Evolutionary conservation across 2,888 invertebrate species (phyloP), one percentile per base, ranked within the genome.

Genomic region (Scaptomyza tumidula): DNA sequence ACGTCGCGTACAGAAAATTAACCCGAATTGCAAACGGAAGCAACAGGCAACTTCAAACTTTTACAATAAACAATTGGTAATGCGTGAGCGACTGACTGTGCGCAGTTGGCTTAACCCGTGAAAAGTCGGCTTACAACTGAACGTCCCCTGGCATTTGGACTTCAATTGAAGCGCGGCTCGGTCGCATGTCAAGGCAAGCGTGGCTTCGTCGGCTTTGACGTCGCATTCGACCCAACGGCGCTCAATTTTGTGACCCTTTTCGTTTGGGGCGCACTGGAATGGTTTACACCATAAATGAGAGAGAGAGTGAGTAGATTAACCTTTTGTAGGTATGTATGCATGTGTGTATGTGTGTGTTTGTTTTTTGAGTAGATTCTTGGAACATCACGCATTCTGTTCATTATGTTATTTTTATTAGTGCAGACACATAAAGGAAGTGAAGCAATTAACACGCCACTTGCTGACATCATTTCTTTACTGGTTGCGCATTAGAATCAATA

Each of bases 51-150:
- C 45, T 53, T 48, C 19, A 39, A 64, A 58, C 48, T 50, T 29
- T 9, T 49, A 48, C 48, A 44, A 55, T 45, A 55, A 46, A 59
- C 58, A 66, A 79, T 64, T 75, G 59, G 39, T 54, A 60, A 52
- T 71, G 79, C 71, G 75, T 77, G 71, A 55, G 50, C 60, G 49
- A 35, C 53, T 45, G 49, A 35, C 53, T 45, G 61, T 49, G 66
- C 63, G 66, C 49, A 44, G 53, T 59, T 55, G 68, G 68, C 68
- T 80, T 79, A 82, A 78, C 79, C 72, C 80, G 75, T 79, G 87
- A 76, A 86, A 79, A 75, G 89, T 85, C 89, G 75, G 75, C 80
- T 75, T 73, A 77, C 74, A 75, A 88, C 81, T 86, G 82, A 84
- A 61, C 54, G 44, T 57, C 57, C 78, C 60, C 44, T 54, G 46